A percentile compares a stretch with the other conserved stretches of the same genome.
Evolutionary conservation across 1,140 invertebrate genomes (phyloP).

Genomic region (Aporrectodea caliginosa): DNA sequence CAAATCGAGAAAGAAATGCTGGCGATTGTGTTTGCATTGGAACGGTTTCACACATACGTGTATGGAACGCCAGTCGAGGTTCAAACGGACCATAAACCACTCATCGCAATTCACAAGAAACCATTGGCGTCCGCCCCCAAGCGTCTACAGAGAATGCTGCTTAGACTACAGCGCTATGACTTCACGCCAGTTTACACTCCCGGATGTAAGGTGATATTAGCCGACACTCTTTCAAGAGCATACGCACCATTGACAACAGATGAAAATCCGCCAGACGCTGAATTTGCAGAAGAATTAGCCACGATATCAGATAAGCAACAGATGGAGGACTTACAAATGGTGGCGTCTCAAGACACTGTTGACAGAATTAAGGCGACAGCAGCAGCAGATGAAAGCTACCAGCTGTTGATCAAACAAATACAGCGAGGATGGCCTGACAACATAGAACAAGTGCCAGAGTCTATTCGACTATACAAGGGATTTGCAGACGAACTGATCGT

Average conservation of each 20-base stretch:
- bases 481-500: no score
- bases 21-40: conserved; percentile 55
- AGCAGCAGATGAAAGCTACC: no score
- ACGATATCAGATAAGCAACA: no score
- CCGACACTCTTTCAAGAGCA: conserved; percentile 38
- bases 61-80: conserved; percentile 39
- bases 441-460: no score
- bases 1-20: conserved; percentile 58
- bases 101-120: conserved; percentile 53
- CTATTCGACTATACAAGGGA: no score
- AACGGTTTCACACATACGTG: conserved; percentile 52
- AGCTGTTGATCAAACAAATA: no score
- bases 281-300: neutral
- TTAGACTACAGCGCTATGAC: conserved; percentile 54
- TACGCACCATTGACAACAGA: no score
- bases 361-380: no score
- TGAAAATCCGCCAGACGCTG: neutral
- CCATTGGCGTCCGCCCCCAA: conserved; percentile 47
- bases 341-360: no score
- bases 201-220: conserved; percentile 53
- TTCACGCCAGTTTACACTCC: conserved; percentile 50
- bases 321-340: no score
- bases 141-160: conserved; percentile 54
- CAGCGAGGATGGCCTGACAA: no score
- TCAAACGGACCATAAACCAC: conserved; percentile 50